phyloP scores from a whole-genome alignment of 1,140 invertebrate species.

The Acromyrmex echinatior region DNA sequence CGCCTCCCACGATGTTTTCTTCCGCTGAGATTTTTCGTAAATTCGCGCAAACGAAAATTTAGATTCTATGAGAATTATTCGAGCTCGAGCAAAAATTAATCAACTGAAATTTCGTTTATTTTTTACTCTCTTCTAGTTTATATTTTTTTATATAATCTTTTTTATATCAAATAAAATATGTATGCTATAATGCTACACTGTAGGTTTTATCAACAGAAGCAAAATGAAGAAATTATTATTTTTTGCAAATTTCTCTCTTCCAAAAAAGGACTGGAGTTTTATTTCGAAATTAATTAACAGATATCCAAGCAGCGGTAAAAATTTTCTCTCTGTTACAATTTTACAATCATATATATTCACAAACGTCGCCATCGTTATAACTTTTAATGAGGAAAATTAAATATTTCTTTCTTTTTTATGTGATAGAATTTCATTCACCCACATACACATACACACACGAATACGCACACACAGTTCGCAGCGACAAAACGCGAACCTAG shows the following conservation, averaged over 20 bases:
- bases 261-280: conserved; percentile 1
- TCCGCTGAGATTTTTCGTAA: conserved; percentile 7
- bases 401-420: conserved; percentile 20
- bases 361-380: conserved; percentile 34
- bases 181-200: background rate
- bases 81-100: background rate
- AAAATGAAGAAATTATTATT: conserved; percentile 28
- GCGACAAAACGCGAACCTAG: conserved; percentile 30
- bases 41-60: background rate
- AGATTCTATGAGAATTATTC: background rate
- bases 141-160: background rate
- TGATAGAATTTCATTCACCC: conserved; percentile 32
- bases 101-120: background rate
- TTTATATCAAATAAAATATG: background rate
- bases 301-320: conserved; percentile 18
- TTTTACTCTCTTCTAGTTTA: background rate
- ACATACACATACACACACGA: background rate
- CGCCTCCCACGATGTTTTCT: background rate
- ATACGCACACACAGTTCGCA: no score
- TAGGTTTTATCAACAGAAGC: background rate
- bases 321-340: conserved; percentile 23
- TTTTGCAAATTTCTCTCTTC: background rate
- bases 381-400: conserved; percentile 58
- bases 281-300: conserved; percentile 53
- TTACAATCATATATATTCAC: conserved; percentile 26